Percentiles rank a stretch among this genome's conserved stretches.
Evolutionary conservation across 2,888 invertebrate species (phyloP).

Genomic region (Drymonia ruficornis): DNA sequence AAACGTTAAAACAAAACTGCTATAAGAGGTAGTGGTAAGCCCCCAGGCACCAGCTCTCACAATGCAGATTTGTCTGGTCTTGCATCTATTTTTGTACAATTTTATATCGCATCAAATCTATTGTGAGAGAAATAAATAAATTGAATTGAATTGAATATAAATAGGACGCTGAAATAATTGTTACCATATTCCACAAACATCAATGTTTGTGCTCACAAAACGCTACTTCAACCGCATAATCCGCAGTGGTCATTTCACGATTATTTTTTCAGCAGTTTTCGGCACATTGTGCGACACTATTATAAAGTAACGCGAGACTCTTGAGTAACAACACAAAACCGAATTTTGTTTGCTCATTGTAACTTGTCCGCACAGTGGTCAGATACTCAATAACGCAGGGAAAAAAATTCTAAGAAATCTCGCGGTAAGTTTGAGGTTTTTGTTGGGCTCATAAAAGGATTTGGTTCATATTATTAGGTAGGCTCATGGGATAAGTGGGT

Average conservation of each 20-base stretch:
- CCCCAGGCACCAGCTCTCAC: too few relatives aligned
- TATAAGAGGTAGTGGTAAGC: too few relatives aligned
- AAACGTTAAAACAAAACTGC: too few relatives aligned
- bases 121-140: too few relatives aligned
- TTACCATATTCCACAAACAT: too few relatives aligned
- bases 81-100: too few relatives aligned
- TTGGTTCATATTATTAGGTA: slow-evolving; percentile 45
- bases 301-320: slow-evolving; percentile 46
- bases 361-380: slow-evolving; percentile 52
- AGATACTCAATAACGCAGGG: slow-evolving; percentile 40
- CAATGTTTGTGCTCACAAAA: slow-evolving; percentile 26
- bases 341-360: slow-evolving; percentile 36
- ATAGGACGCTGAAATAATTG: too few relatives aligned
- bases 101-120: too few relatives aligned
- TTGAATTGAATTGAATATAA: too few relatives aligned
- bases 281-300: slow-evolving; percentile 42
- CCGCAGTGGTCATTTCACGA: slow-evolving; percentile 55
- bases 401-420: slow-evolving; percentile 48
- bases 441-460: slow-evolving; percentile 51
- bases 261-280: slow-evolving; percentile 30
- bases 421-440: slow-evolving; percentile 44
- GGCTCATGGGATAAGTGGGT: slow-evolving; percentile 29
- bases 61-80: too few relatives aligned
- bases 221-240: slow-evolving; percentile 35
- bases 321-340: slow-evolving; percentile 52